phyloP scores from a whole-genome alignment of 1,140 invertebrate species.

The Brachionus calyciflorus region DNA sequence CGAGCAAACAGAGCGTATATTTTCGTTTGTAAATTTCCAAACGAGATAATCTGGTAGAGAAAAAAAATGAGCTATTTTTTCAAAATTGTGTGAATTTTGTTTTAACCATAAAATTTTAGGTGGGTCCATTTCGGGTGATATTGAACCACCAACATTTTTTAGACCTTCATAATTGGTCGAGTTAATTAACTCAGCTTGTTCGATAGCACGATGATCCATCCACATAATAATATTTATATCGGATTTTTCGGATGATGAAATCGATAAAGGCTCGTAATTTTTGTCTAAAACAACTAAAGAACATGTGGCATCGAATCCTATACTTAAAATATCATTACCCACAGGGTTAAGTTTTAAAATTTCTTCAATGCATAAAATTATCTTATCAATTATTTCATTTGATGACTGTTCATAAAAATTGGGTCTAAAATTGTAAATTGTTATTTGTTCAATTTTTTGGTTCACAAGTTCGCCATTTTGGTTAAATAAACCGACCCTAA shows the following conservation, averaged over 20 bases:
- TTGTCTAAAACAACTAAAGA: constrained; percentile 78
- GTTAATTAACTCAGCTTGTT: constrained; percentile 80
- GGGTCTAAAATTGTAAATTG: constrained; percentile 73
- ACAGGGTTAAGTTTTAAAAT: constrained; percentile 57
- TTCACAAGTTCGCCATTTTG: constrained; percentile 68
- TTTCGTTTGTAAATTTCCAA: constrained; percentile 77
- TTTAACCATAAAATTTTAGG: constrained; percentile 95
- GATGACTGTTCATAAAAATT: constrained; percentile 89
- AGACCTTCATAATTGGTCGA: constrained; percentile 71
- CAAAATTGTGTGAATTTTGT: constrained; percentile 69
- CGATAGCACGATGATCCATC: constrained; percentile 87
- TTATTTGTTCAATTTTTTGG: constrained; percentile 67
- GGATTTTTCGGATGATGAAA: constrained; percentile 62
- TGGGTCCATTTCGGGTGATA: constrained; percentile 90
- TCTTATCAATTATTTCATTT: constrained; percentile 78
- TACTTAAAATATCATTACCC: constrained; percentile 68
- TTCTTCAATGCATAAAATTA: constrained; percentile 68
- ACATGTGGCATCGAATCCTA: constrained; percentile 94
- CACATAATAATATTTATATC: constrained; percentile 87
- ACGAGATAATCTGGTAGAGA: constrained; percentile 90
- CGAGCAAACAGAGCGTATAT: constrained; percentile 78
- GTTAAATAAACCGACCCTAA: constrained; percentile 73
- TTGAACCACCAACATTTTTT: constrained; percentile 80
- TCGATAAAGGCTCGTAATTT: constrained; percentile 68
- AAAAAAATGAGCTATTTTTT: constrained; percentile 72